Conservation (phyloP, 2,113 vertebrate species). For the Poecile atricapillus region DNA sequence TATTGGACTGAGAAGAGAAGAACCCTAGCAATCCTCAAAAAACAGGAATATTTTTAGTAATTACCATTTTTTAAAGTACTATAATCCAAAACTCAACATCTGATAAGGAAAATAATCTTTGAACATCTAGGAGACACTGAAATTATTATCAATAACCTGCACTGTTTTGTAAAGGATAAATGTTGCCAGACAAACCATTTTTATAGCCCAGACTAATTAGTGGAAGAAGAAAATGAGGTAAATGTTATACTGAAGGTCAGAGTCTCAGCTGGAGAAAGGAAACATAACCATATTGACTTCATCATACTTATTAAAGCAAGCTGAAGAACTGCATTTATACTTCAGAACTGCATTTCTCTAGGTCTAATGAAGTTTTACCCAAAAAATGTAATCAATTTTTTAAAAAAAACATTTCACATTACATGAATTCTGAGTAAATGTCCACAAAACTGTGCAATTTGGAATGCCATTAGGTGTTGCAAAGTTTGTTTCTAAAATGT, state of each 20-base stretch:
- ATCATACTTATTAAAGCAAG: background rate
- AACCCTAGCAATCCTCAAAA: background rate
- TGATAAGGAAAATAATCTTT: constrained; percentile 13
- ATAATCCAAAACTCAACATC: background rate
- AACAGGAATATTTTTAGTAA: background rate
- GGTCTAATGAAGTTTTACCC: background rate
- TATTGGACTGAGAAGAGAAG: background rate
- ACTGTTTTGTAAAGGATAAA: background rate
- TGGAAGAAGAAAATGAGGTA: constrained; percentile 44
- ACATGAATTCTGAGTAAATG: background rate
- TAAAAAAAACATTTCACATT: background rate
- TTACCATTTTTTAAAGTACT: background rate
- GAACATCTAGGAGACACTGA: background rate
- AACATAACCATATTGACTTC: constrained; percentile 15
- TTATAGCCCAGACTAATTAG: constrained; percentile 26
- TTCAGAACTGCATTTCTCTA: background rate
- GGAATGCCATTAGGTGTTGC: background rate
- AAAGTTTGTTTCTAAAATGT: background rate
- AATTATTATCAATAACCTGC: background rate
- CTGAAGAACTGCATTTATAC: background rate
- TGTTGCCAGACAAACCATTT: background rate
- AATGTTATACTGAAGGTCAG: constrained; percentile 48
- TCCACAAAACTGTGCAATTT: background rate
- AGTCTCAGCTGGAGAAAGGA: constrained; percentile 8
- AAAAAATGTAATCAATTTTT: background rate